Percentiles rank a stretch among this genome's conserved stretches.
Evolutionary conservation across 2,797 vertebrate species (phyloP).

Genomic region (Rhincodon typus): DNA sequence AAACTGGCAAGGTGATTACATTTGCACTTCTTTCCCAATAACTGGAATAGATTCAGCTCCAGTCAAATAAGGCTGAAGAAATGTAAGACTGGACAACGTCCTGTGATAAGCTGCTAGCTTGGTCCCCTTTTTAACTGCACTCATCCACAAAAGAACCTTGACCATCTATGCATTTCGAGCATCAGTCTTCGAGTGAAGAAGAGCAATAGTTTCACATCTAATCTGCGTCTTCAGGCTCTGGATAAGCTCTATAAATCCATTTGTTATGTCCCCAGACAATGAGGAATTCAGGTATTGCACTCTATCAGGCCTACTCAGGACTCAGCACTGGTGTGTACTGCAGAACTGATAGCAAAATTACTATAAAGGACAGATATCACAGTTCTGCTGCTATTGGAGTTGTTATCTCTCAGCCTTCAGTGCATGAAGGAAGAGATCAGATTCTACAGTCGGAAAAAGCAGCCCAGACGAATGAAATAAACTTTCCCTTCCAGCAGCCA

Average conservation of each 20-base stretch:
- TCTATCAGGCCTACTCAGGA: background rate
- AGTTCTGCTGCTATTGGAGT: background rate
- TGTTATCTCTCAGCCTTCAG: background rate
- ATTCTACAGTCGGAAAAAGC: background rate
- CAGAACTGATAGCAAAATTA: background rate
- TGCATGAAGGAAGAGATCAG: background rate
- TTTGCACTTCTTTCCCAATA: constrained; percentile 10
- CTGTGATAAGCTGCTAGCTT: background rate
- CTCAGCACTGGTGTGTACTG: background rate
- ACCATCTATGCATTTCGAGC: background rate
- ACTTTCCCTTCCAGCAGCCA: background rate
- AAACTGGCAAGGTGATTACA: constrained; percentile 15
- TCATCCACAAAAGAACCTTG: background rate
- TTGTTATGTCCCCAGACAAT: background rate
- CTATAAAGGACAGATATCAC: background rate
- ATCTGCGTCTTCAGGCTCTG: background rate
- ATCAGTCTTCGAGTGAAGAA: background rate
- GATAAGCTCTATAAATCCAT: background rate
- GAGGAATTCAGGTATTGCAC: background rate
- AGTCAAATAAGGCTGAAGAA: background rate
- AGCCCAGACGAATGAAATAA: background rate
- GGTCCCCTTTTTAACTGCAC: background rate
- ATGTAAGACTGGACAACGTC: background rate
- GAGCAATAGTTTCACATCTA: background rate
- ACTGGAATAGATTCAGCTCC: background rate